Conservation (phyloP, 2,797 vertebrate genomes). For the Acanthiza pusilla region DNA sequence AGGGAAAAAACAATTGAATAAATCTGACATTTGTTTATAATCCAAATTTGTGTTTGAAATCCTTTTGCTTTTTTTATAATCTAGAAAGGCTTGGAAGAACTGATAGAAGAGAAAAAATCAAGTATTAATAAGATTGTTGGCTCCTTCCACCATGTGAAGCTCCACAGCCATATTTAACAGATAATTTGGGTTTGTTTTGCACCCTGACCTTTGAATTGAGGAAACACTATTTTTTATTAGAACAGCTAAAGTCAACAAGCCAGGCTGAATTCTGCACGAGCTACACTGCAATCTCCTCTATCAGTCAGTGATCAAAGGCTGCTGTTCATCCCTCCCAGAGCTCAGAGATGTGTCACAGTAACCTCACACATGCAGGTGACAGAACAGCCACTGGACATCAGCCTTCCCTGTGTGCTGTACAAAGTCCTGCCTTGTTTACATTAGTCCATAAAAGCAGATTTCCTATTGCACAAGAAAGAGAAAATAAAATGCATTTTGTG, state of each 20-base stretch:
- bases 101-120: background rate
- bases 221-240: background rate
- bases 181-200: background rate
- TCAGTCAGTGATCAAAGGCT: background rate
- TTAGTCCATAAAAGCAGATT: background rate
- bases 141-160: background rate
- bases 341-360: background rate
- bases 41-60: background rate
- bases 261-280: background rate
- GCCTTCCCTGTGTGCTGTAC: background rate
- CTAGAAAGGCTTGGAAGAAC: background rate
- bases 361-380: background rate
- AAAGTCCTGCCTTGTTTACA: background rate
- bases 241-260: background rate
- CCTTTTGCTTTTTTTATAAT: background rate
- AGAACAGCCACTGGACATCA: background rate
- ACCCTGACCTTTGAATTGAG: background rate
- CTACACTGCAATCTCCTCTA: background rate
- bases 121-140: background rate
- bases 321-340: background rate
- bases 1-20: background rate
- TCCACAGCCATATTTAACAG: background rate
- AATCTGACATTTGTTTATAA: conserved; percentile 23
- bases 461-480: background rate
- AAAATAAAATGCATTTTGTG: background rate